These are phyloP conservation scores for Cyrtonyx montezumae DNA, from an alignment of 2,113 vertebrate genomes.

Conservation along the genomic window DNA sequence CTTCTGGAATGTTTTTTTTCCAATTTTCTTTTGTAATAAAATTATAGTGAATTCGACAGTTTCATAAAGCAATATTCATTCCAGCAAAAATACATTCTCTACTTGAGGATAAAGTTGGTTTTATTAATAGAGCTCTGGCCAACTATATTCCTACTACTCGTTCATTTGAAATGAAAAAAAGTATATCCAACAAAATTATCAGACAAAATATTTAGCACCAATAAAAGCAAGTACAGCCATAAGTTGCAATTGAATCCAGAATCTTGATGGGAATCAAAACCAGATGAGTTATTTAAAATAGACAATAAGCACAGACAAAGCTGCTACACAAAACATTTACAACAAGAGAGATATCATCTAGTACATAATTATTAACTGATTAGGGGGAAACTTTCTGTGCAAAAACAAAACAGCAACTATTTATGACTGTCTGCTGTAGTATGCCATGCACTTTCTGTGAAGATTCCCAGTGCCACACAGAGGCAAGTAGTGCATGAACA, in stretches of 20 bases:
- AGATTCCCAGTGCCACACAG: background rate
- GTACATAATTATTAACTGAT: background rate
- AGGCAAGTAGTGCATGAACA: background rate
- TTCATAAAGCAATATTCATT: conserved; percentile 67
- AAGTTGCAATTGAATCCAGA: conserved; percentile 14
- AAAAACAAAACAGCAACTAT: accelerated
- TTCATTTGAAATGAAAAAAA: background rate
- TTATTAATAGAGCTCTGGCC: conserved; percentile 52
- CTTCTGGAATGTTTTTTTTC: conserved; percentile 62
- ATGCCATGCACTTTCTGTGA: background rate
- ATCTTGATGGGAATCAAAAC: conserved; percentile 44
- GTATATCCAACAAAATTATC: conserved; percentile 48
- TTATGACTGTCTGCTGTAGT: background rate
- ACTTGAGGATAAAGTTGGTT: conserved; percentile 30
- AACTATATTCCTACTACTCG: conserved; percentile 39
- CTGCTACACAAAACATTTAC: background rate
- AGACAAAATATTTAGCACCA: conserved; percentile 55
- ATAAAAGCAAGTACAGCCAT: conserved; percentile 25
- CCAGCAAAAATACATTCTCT: conserved; percentile 63
- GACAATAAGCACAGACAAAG: background rate
- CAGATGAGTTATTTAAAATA: conserved; percentile 16
- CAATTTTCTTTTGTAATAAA: conserved; percentile 62
- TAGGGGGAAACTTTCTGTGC: background rate
- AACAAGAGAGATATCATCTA: background rate
- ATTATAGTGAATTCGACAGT: conserved; percentile 55